phyloP scores from a whole-genome alignment of 2,888 invertebrate species.

The Drosophila atroscutellata region DNA sequence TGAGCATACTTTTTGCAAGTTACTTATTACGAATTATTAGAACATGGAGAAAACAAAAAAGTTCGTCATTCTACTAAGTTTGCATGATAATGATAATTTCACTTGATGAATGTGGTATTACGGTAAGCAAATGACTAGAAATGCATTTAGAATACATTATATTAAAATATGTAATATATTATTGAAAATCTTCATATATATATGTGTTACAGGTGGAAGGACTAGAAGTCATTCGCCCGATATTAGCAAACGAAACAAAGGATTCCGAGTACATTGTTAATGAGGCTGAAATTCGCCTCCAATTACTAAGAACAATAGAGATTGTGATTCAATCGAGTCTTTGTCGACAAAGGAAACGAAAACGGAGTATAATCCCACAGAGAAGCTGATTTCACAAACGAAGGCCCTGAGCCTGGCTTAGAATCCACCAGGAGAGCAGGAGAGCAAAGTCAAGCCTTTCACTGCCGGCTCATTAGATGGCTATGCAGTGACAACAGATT shows the following conservation, averaged over 20 bases:
- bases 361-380: background rate
- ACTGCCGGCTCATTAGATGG: too few relatives aligned
- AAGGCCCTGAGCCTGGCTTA: too few relatives aligned
- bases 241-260: background rate
- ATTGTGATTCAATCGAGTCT: too few relatives aligned
- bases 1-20: background rate
- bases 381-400: too few relatives aligned
- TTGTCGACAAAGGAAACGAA: too few relatives aligned
- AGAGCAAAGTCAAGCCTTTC: too few relatives aligned
- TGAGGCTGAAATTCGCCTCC: too few relatives aligned
- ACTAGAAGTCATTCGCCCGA: background rate
- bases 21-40: background rate
- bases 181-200: background rate
- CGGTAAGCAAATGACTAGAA: background rate
- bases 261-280: too few relatives aligned
- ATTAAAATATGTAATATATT: background rate
- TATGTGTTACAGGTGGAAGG: background rate
- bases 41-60: background rate
- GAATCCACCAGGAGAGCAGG: too few relatives aligned
- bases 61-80: background rate
- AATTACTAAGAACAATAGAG: too few relatives aligned
- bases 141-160: background rate
- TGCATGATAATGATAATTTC: background rate
- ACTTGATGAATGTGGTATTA: background rate
- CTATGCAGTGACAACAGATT: too few relatives aligned